Evolutionary conservation across 2,888 invertebrate genomes (phyloP), one percentile per base, ranked within the genome.

Genomic region (Drosophila neonasuta): DNA sequence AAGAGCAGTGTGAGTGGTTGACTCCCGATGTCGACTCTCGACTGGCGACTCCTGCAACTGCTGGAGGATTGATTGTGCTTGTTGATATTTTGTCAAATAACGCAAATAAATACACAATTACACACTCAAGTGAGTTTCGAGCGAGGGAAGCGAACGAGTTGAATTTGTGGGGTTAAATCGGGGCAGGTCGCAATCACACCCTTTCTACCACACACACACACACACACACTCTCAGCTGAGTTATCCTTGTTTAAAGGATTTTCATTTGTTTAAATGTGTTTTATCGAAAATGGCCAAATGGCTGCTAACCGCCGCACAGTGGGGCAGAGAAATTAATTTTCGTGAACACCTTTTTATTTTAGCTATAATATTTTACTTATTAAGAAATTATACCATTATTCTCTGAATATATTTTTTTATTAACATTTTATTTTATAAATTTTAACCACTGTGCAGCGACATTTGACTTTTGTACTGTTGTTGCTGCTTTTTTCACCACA

Each of bases 21-120:
- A 69, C 61, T 57, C 70, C 52, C 67, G 57, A 68, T n/a, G n/a
- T 11, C 45, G 11, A 45, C 45, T 8, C 68, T 58, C 71, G 48
- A 60, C 65, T 62, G 68, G 68, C 68, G 58, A 72, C 68, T 77
- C 72, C 66, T 62, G 74, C 71, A 60, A 63, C 71, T 66, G 72
- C 68, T 64, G 70, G 70, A 85, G 86, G 88, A 88, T 81, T 88
- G 87, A 88, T 88, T 87, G 88, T 80, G 83, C 88, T 88, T 87
- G 89, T 88, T 88, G 87, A 88, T 89, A 88, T 87, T 89, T 89
- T 88, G 85, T 89, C 88, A 88, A 83, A 87, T 88, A 88, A 87
- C 80, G 85, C 88, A 89, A 88, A 89, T 90, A 90, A 89, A 90
- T 89, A 86, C 80, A 86, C 88, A 90, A 90, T 90, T 90, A 90